phyloP scores from a whole-genome alignment of 2,888 invertebrate genomes.

The Pardosa pseudoannulata region DNA sequence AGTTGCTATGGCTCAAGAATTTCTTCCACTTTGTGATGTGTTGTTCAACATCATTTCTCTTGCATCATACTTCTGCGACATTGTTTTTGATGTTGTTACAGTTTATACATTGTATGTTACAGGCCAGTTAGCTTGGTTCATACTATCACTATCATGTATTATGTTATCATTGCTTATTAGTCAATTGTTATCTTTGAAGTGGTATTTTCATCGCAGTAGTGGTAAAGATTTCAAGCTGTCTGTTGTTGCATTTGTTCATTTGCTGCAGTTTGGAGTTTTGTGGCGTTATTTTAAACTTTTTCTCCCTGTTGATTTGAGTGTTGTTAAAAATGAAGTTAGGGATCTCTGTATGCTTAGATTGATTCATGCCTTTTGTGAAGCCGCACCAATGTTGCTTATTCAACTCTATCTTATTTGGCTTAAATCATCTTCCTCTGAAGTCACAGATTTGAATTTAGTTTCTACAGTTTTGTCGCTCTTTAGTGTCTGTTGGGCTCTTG shows the following conservation, averaged over 20 bases:
- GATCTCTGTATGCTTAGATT: conserved; percentile 86
- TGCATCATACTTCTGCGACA: conserved; percentile 92
- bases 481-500: conserved; percentile 92
- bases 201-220: conserved; percentile 75
- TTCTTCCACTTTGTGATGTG: conserved; percentile 92
- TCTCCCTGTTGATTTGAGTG: conserved; percentile 87
- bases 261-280: conserved; percentile 79
- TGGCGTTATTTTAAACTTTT: conserved; percentile 88
- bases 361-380: conserved; percentile 91
- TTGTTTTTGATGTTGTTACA: conserved; percentile 91
- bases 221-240: conserved; percentile 64
- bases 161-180: conserved; percentile 86
- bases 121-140: conserved; percentile 72
- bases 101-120: conserved; percentile 86
- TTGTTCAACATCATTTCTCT: conserved; percentile 93
- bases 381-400: conserved; percentile 90
- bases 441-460: conserved; percentile 87
- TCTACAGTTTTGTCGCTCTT: conserved; percentile 89
- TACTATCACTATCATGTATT: conserved; percentile 83
- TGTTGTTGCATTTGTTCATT: conserved; percentile 81
- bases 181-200: conserved; percentile 77
- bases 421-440: conserved; percentile 79
- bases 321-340: conserved; percentile 88
- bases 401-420: conserved; percentile 86
- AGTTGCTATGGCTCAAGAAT: conserved; percentile 83